Conservation (phyloP, 2,113 vertebrate species). For the Chrysemys picta region DNA sequence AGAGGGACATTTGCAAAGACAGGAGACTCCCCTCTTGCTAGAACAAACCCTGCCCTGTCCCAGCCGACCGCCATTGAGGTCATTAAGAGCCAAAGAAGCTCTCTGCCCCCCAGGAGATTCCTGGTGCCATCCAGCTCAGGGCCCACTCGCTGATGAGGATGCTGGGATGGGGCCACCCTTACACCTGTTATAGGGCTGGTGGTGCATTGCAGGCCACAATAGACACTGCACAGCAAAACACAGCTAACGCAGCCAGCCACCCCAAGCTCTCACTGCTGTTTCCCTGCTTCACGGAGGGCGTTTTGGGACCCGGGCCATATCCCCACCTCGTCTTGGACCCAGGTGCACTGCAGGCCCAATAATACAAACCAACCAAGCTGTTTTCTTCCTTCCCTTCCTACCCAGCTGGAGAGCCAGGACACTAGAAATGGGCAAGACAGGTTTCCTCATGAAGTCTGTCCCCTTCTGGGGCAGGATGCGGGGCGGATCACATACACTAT, state of each 20-base stretch:
- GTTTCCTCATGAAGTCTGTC: background rate
- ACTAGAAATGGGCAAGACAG: background rate
- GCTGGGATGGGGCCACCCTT: background rate
- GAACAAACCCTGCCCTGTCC: background rate
- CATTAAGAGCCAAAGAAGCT: background rate
- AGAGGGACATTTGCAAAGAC: background rate
- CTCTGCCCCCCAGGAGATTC: too few species aligned
- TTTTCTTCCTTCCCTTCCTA: background rate
- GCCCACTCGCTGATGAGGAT: background rate
- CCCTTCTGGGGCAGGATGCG: background rate
- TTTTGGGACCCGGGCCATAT: background rate
- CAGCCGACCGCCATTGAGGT: background rate
- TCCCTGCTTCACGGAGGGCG: background rate
- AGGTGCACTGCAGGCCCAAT: background rate
- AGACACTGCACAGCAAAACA: background rate
- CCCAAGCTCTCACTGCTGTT: background rate
- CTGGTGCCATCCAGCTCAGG: background rate
- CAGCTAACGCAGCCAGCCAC: background rate
- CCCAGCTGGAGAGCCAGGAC: fast-evolving
- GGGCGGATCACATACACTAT: fast-evolving
- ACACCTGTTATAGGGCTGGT: background rate
- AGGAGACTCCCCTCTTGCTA: background rate
- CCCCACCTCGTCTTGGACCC: background rate
- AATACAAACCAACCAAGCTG: fast-evolving
- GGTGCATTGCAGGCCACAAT: background rate